Evolutionary conservation across 2,888 invertebrate species (phyloP).

Genomic region (Teleogryllus oceanicus): DNA sequence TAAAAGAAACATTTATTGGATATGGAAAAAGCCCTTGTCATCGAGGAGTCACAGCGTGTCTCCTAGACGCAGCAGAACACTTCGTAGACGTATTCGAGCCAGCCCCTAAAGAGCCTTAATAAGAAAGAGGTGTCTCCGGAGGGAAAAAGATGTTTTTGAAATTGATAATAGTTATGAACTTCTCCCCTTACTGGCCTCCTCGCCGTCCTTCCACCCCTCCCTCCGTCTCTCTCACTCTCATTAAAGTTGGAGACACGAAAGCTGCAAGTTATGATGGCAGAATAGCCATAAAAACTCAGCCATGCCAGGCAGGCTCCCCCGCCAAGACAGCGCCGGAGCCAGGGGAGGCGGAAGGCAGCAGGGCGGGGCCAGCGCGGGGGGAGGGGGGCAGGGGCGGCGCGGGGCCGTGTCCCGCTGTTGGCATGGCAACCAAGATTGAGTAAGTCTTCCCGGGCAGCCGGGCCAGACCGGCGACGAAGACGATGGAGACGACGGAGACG

Average conservation of each 20-base stretch:
- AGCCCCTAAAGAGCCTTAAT: background rate
- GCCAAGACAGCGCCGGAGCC: background rate
- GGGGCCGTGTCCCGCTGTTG: constrained; percentile 29
- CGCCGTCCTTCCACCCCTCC: background rate
- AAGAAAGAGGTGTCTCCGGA: constrained; percentile 1
- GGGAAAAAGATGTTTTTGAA: constrained; percentile 30
- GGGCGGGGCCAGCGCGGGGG: background rate
- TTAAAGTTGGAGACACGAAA: constrained; percentile 32
- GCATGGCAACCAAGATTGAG: constrained; percentile 34
- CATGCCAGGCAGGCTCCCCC: constrained; percentile 3
- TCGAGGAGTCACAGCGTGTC: too few relatives aligned
- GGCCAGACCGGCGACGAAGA: background rate
- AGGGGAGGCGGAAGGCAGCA: background rate
- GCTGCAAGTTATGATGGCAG: constrained; percentile 32
- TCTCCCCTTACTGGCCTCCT: constrained; percentile 18
- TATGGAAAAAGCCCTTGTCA: too few relatives aligned
- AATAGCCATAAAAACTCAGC: constrained; percentile 29
- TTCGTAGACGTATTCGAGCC: background rate
- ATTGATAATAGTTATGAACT: constrained; percentile 23
- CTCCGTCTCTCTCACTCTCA: constrained; percentile 25
- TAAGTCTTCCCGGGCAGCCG: constrained; percentile 19
- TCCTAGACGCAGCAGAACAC: too few relatives aligned
- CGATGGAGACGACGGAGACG: background rate
- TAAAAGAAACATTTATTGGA: too few relatives aligned
- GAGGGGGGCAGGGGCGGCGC: background rate